phyloP scores from a whole-genome alignment of 2,797 vertebrate genomes.

The Hozukius guyotensis region DNA sequence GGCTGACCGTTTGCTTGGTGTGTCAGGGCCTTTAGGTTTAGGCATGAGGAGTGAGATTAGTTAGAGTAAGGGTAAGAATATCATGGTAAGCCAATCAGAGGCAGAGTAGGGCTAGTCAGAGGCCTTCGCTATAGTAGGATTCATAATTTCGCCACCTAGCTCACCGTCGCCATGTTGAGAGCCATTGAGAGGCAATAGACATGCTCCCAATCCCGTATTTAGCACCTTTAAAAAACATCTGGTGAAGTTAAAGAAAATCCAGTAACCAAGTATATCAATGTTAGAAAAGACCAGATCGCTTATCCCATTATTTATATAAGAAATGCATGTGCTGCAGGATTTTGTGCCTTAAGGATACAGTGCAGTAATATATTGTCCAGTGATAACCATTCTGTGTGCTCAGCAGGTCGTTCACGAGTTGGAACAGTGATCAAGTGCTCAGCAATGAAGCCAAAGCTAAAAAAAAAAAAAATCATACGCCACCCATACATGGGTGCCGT shows the following conservation, averaged over 20 bases:
- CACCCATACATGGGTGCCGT: not conserved
- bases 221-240: too few species aligned
- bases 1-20: too few species aligned
- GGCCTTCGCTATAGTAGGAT: too few species aligned
- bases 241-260: not conserved
- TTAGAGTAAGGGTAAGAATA: too few species aligned
- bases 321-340: slow-evolving; percentile 37
- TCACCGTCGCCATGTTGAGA: too few species aligned
- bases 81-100: too few species aligned
- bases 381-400: slow-evolving; percentile 40
- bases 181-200: too few species aligned
- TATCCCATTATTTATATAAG: slow-evolving; percentile 51
- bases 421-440: slow-evolving; percentile 39
- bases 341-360: slow-evolving; percentile 11
- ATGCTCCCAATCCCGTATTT: too few species aligned
- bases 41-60: too few species aligned
- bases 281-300: not conserved
- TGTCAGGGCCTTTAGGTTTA: too few species aligned
- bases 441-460: not conserved
- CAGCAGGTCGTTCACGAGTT: slow-evolving; percentile 41
- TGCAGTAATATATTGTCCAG: slow-evolving; percentile 34
- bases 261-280: not conserved
- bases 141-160: too few species aligned
- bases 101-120: too few species aligned
- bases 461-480: not conserved